phyloP scores from a whole-genome alignment of 30 jellyfish, hydroid and myxozoan genomes.

The Chrysaora quinquecirrha region DNA sequence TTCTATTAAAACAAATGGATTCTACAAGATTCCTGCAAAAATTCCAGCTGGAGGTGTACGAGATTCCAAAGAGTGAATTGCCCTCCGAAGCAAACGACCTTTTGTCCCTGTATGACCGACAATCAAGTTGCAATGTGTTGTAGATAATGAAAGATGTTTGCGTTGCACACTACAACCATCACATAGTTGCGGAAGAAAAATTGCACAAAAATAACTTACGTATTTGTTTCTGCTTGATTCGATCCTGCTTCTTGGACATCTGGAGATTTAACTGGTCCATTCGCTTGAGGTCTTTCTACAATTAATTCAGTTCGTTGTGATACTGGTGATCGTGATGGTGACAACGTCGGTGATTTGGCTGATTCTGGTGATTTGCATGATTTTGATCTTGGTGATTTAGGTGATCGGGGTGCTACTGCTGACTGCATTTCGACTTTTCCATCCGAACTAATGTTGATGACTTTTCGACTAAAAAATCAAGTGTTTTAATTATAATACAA shows the following conservation, averaged over 20 bases:
- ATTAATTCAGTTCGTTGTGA: slow-evolving; percentile 7
- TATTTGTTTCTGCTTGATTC: neutral
- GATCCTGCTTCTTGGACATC: neutral
- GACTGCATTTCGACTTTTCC: slow-evolving; percentile 28
- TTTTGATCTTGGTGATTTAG: slow-evolving; percentile 9
- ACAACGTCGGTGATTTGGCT: neutral
- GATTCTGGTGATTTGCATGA: slow-evolving; percentile 25
- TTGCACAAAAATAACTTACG: too few relatives aligned
- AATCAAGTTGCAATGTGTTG: too few relatives aligned
- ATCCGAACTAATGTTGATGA: slow-evolving; percentile 65
- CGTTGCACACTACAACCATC: too few relatives aligned
- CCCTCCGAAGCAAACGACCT: too few relatives aligned
- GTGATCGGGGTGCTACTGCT: slow-evolving; percentile 50
- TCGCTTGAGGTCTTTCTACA: slow-evolving; percentile 7
- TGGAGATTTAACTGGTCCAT: slow-evolving; percentile 47
- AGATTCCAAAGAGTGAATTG: too few relatives aligned
- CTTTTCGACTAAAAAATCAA: slow-evolving; percentile 53
- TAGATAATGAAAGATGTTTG: too few relatives aligned
- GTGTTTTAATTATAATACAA: too few relatives aligned
- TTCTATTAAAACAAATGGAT: too few relatives aligned
- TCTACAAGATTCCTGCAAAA: too few relatives aligned
- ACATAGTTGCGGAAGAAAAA: too few relatives aligned
- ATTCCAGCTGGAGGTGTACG: too few relatives aligned
- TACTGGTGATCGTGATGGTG: neutral
- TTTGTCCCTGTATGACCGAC: too few relatives aligned